Percentiles rank a stretch among this genome's conserved stretches.
These are phyloP conservation scores for Oenanthe oenanthe DNA, from an alignment of 2,113 vertebrate genomes.

Conservation along the genomic window DNA sequence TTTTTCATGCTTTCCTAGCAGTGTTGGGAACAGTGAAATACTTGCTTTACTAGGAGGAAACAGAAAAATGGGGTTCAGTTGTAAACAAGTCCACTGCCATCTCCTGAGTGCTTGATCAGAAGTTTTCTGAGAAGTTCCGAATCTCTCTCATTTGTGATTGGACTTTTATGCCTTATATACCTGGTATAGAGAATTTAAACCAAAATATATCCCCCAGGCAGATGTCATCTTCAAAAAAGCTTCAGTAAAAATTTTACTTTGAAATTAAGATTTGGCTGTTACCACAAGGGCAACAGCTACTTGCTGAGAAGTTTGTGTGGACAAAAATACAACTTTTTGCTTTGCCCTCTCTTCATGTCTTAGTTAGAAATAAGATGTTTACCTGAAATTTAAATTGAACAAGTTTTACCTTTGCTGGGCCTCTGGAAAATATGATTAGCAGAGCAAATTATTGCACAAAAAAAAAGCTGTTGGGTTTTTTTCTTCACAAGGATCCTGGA, in stretches of 20 bases:
- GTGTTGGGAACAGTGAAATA: neutral
- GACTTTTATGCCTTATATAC: neutral
- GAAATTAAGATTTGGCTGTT: neutral
- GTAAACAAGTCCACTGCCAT: neutral
- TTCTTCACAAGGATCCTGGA: neutral
- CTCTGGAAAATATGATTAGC: constrained; percentile 30
- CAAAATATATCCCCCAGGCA: neutral
- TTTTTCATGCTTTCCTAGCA: neutral
- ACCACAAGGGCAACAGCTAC: neutral
- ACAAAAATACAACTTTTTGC: neutral
- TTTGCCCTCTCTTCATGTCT: neutral
- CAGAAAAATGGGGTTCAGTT: neutral
- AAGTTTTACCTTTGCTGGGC: neutral
- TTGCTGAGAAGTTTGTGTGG: neutral
- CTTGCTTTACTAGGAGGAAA: neutral
- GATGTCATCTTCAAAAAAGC: neutral
- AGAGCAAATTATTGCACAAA: constrained; percentile 4
- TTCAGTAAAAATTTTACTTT: neutral
- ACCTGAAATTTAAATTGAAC: neutral
- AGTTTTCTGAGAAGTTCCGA: neutral
- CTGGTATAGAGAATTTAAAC: neutral
- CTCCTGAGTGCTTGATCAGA: neutral
- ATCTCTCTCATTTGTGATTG: neutral
- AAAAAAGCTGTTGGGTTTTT: neutral
- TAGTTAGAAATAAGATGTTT: neutral